A percentile compares a stretch with the other conserved stretches of the same genome.
phyloP scores from a whole-genome alignment of 2,113 vertebrate species.

The Nycticorax nycticorax region DNA sequence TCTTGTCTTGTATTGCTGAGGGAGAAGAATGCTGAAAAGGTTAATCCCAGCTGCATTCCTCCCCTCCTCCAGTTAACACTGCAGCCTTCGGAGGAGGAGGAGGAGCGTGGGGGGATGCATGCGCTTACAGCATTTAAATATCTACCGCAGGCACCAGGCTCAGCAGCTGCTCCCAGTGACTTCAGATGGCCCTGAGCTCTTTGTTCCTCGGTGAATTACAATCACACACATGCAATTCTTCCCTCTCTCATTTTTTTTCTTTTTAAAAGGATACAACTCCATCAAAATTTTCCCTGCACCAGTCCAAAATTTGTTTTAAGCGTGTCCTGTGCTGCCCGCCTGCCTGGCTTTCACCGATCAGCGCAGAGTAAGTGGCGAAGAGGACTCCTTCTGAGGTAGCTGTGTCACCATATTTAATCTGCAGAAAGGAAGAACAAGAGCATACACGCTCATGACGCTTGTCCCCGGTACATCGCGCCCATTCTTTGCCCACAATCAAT shows the following conservation, averaged over 20 bases:
- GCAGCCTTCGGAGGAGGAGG: background rate
- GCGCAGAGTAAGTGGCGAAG: conserved; percentile 95
- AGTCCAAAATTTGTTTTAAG: conserved; percentile 94
- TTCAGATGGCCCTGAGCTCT: background rate
- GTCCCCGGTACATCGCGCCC: background rate
- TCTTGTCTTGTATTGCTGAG: background rate
- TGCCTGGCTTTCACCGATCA: conserved; percentile 97
- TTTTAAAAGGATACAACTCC: conserved; percentile 92
- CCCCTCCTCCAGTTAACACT: background rate
- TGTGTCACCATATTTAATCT: conserved; percentile 99
- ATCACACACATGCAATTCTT: background rate
- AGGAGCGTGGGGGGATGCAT: background rate
- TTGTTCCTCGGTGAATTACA: background rate
- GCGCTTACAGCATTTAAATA: background rate
- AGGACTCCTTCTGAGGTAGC: conserved; percentile 98
- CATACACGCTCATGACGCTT: rapidly evolving
- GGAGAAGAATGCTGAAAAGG: background rate
- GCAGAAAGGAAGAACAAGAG: background rate
- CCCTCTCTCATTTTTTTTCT: background rate
- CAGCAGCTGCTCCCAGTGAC: background rate
- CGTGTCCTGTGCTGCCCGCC: conserved; percentile 94
- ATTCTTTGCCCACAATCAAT: background rate
- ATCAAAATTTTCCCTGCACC: conserved; percentile 92
- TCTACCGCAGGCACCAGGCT: background rate
- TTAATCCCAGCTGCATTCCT: background rate